phyloP scores from a whole-genome alignment of 2,888 invertebrate genomes.

The Plutella xylostella region DNA sequence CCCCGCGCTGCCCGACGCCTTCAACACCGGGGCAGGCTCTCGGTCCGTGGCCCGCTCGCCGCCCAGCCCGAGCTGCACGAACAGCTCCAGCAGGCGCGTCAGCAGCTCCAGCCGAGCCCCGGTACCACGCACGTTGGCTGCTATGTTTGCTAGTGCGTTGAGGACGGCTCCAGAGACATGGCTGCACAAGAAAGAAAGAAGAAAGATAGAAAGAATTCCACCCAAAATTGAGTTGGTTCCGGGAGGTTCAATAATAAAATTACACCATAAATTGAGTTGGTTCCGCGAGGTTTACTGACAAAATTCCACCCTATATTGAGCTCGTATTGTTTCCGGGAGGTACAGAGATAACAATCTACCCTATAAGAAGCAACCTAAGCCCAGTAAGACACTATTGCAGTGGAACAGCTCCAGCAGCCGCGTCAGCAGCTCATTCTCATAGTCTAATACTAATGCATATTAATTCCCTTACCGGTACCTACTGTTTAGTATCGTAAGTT shows the following conservation, averaged over 20 bases:
- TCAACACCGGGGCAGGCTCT: slow-evolving; percentile 76
- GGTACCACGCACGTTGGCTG: slow-evolving; percentile 92
- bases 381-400: too few relatives aligned
- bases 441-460: too few relatives aligned
- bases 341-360: too few relatives aligned
- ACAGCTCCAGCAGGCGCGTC: slow-evolving; percentile 91
- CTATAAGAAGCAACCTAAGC: too few relatives aligned
- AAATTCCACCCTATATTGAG: too few relatives aligned
- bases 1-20: slow-evolving; percentile 96
- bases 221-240: too few relatives aligned
- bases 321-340: too few relatives aligned
- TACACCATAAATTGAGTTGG: too few relatives aligned
- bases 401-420: slow-evolving; percentile 94
- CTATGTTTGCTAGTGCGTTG: slow-evolving; percentile 96
- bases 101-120: slow-evolving; percentile 86
- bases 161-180: slow-evolving; percentile 96
- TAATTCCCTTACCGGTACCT: too few relatives aligned
- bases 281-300: too few relatives aligned
- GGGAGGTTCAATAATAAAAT: too few relatives aligned
- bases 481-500: too few relatives aligned
- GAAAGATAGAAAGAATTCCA: neutral
- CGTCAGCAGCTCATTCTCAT: slow-evolving; percentile 89
- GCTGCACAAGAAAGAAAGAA: slow-evolving; percentile 29
- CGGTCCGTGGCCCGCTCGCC: slow-evolving; percentile 93
- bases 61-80: slow-evolving; percentile 97